phyloP scores from a whole-genome alignment of 2,888 invertebrate genomes.

The Heliothis peltigera region DNA sequence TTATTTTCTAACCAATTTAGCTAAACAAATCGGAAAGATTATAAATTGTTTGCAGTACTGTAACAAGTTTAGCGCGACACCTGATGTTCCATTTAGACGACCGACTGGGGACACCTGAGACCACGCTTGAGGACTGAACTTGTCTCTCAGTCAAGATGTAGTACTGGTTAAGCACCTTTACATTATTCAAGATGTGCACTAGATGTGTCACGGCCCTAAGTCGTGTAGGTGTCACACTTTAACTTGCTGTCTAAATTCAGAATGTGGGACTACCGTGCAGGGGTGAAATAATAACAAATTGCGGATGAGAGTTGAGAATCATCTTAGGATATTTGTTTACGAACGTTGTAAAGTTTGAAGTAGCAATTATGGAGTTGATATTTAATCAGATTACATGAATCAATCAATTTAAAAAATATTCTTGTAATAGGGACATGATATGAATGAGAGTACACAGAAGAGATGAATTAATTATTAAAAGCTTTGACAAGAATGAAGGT shows the following conservation, averaged over 20 bases:
- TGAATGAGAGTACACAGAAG: too few relatives aligned
- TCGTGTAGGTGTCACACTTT: neutral
- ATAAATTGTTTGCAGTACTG: constrained; percentile 8
- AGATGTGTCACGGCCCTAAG: neutral
- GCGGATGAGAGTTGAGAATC: neutral
- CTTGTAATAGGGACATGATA: neutral
- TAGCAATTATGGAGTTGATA: too few relatives aligned
- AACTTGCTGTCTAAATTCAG: neutral
- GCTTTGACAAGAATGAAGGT: neutral
- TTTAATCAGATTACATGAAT: too few relatives aligned
- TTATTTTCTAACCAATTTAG: too few relatives aligned
- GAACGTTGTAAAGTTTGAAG: too few relatives aligned
- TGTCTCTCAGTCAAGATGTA: constrained; percentile 3
- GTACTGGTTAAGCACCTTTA: constrained; percentile 3
- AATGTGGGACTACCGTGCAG: constrained; percentile 2
- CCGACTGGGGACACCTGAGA: constrained; percentile 19
- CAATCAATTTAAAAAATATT: too few relatives aligned
- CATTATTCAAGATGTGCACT: constrained; percentile 24
- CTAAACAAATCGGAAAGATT: constrained; percentile 6
- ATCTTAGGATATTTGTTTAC: too few relatives aligned
- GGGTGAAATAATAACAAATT: constrained; percentile 4
- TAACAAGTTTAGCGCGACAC: constrained; percentile 15
- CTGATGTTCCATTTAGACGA: constrained; percentile 15
- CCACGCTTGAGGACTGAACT: constrained; percentile 1
- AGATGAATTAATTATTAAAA: neutral